phyloP scores from a whole-genome alignment of 92 coral and sea anemone species.

The Phenganax stokvisi region DNA sequence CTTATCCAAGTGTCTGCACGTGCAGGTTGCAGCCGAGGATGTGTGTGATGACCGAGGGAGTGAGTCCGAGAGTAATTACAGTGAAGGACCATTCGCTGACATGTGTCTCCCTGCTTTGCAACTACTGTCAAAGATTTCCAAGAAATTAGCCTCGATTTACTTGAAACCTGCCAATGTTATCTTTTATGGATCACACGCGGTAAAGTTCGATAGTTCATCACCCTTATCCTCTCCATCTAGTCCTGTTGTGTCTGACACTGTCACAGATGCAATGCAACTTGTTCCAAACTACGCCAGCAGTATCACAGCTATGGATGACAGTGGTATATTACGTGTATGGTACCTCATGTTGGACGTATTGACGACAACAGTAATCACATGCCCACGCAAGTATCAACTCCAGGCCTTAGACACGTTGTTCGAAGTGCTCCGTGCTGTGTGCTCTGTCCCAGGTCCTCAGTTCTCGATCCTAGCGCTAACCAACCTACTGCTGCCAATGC shows the following conservation, averaged over 20 bases:
- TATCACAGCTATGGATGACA: conserved; percentile 89
- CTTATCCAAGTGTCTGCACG: conserved; percentile 73
- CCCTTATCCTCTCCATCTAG: conserved; percentile 31
- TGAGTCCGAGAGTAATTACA: conserved; percentile 53
- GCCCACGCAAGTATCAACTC: conserved; percentile 96
- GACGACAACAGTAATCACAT: conserved; percentile 87
- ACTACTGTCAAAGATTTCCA: conserved; percentile 72
- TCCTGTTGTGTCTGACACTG: conserved; percentile 31
- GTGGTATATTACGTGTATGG: conserved; percentile 95
- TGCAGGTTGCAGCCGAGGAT: conserved; percentile 61
- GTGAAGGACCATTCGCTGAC: conserved; percentile 48
- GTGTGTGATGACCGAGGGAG: conserved; percentile 79
- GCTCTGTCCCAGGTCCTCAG: conserved; percentile 93
- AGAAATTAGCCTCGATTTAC: conserved; percentile 85
- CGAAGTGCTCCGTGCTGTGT: conserved; percentile 79
- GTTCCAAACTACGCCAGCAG: conserved; percentile 69
- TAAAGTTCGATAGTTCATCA: conserved; percentile 52
- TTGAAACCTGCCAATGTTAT: conserved; percentile 94
- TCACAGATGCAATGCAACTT: conserved; percentile 34
- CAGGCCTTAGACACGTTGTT: conserved; percentile 92
- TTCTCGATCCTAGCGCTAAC: conserved; percentile 87
- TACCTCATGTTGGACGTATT: conserved; percentile 94
- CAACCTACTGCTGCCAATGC: conserved; percentile 85
- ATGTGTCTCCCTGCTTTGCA: conserved; percentile 94
- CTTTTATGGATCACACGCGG: conserved; percentile 86